These are phyloP conservation scores for Steinernema hermaphroditum DNA, from an alignment of 2,888 invertebrate species.

Conservation along the genomic window DNA sequence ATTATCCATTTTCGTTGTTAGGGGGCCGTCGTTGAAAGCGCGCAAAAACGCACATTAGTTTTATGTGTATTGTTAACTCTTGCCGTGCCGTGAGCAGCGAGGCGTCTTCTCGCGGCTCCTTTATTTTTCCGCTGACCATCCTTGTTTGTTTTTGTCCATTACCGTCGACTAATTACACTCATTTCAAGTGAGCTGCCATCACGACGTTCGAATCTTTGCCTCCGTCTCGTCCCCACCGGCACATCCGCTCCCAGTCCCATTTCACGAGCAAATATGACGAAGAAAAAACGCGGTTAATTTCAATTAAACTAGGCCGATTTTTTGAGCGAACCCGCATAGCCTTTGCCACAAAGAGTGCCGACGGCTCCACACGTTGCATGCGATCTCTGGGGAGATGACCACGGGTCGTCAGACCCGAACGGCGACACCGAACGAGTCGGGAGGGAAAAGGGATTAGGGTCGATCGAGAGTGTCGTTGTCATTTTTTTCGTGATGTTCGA, in stretches of 20 bases:
- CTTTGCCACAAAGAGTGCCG: slow-evolving; percentile 21
- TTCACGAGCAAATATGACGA: neutral
- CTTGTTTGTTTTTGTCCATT: slow-evolving; percentile 8
- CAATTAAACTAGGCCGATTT: slow-evolving; percentile 21
- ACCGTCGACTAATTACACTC: slow-evolving; percentile 13
- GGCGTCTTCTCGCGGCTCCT: neutral
- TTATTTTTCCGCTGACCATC: neutral
- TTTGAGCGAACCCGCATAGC: slow-evolving; percentile 1
- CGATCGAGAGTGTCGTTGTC: slow-evolving; percentile 13
- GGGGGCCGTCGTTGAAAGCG: slow-evolving; percentile 31
- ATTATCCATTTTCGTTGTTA: slow-evolving; percentile 30
- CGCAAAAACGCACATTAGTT: slow-evolving; percentile 31
- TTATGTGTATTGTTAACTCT: slow-evolving; percentile 28
- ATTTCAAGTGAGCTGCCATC: neutral
- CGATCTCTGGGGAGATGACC: slow-evolving; percentile 25
- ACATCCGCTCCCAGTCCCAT: neutral
- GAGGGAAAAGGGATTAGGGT: slow-evolving; percentile 9
- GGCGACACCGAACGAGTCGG: neutral
- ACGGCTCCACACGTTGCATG: slow-evolving; percentile 21
- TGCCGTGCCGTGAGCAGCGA: slow-evolving; percentile 24
- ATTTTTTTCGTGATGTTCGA: slow-evolving; percentile 18
- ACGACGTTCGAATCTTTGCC: too few species aligned
- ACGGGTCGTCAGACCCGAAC: neutral
- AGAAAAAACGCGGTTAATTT: slow-evolving; percentile 20
- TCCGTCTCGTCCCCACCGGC: neutral